phyloP scores from a whole-genome alignment of 2,113 vertebrate genomes.

The Sclerurus mexicanus region DNA sequence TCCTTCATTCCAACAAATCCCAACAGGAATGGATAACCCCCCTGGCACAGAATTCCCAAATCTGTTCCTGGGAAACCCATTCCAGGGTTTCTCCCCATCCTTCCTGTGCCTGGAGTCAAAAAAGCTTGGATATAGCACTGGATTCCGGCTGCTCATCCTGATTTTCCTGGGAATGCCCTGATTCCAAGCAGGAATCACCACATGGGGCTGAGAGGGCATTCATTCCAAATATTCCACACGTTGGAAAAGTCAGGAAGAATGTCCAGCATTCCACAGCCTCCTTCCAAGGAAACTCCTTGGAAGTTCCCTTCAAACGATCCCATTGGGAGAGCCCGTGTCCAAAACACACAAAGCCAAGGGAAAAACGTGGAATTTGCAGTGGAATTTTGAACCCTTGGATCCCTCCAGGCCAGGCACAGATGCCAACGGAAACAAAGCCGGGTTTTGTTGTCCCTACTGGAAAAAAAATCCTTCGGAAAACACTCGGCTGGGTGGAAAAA shows the following conservation, averaged over 20 bases:
- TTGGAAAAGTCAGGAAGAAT: not conserved
- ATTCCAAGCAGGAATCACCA: not conserved
- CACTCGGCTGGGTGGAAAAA: not conserved
- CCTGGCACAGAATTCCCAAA: not conserved
- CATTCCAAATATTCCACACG: not conserved
- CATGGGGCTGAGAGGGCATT: fast-evolving
- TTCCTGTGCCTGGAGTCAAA: not conserved
- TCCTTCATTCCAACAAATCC: not conserved
- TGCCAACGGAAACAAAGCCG: slow-evolving; percentile 35
- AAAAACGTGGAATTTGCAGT: not conserved
- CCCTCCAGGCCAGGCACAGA: not conserved
- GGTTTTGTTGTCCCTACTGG: slow-evolving; percentile 20
- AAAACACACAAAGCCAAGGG: not conserved
- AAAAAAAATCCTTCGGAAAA: not conserved
- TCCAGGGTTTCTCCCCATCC: not conserved
- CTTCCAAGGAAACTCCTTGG: not conserved
- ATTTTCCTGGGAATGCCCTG: not conserved
- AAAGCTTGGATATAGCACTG: not conserved
- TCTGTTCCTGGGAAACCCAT: not conserved
- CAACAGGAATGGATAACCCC: not conserved
- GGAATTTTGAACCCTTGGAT: not conserved
- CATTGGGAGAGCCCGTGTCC: not conserved
- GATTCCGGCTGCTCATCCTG: not conserved
- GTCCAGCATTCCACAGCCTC: not conserved
- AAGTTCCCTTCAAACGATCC: not conserved